Percentiles rank a stretch among this genome's conserved stretches.
Conservation (phyloP, 1,140 invertebrate species). For the Trachymyrmex septentrionalis region DNA sequence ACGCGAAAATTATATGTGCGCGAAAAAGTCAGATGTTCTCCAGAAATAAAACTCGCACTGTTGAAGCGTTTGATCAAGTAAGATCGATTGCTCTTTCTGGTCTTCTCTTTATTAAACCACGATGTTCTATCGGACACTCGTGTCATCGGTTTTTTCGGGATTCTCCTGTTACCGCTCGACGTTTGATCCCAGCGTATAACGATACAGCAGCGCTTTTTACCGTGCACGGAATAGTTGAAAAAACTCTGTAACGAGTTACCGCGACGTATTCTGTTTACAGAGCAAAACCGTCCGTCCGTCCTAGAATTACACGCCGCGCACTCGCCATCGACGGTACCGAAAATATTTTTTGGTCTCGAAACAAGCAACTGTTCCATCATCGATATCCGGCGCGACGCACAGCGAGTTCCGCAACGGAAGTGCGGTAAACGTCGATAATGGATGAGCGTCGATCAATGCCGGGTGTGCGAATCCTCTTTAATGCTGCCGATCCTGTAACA, state of each 20-base stretch:
- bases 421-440: slow-evolving; percentile 69
- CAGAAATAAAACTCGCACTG: background rate
- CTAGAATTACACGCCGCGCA: slow-evolving; percentile 53
- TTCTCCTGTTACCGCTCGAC: slow-evolving; percentile 51
- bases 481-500: slow-evolving; percentile 50
- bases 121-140: slow-evolving; percentile 10
- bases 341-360: slow-evolving; percentile 43
- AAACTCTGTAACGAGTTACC: slow-evolving; percentile 61
- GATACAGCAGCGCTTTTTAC: slow-evolving; percentile 47
- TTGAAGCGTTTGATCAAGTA: slow-evolving; percentile 17
- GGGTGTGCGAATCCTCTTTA: slow-evolving; percentile 64
- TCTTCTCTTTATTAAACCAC: slow-evolving; percentile 39
- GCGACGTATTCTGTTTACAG: slow-evolving; percentile 56
- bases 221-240: slow-evolving; percentile 46
- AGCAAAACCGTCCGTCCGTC: slow-evolving; percentile 52
- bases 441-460: slow-evolving; percentile 67
- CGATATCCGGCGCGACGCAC: slow-evolving; percentile 20
- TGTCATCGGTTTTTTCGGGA: slow-evolving; percentile 50
- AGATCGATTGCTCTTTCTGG: slow-evolving; percentile 26
- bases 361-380: slow-evolving; percentile 58
- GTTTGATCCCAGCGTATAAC: slow-evolving; percentile 36
- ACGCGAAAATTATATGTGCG: background rate
- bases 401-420: slow-evolving; percentile 55
- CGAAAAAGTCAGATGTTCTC: background rate
- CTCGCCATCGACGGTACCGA: slow-evolving; percentile 40